Evolutionary conservation across 2,113 vertebrate species (phyloP).

Genomic region (Amblyornis subalaris): DNA sequence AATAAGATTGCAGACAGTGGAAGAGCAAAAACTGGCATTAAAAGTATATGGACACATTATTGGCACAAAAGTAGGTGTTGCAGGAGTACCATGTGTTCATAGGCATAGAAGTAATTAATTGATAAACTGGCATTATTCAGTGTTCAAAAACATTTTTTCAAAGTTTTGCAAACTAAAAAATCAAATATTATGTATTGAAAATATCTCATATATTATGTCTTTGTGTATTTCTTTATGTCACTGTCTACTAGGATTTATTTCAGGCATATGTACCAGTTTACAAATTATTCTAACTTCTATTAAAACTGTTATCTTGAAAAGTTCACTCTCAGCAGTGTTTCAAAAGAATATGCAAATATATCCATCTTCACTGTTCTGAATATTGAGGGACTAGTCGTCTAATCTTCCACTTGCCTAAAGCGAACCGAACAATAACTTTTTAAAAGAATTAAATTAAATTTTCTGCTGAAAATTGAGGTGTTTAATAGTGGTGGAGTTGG

Average conservation of each 20-base stretch:
- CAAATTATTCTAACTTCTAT: not conserved
- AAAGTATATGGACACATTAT: not conserved
- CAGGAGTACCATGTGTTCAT: not conserved
- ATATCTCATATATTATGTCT: not conserved
- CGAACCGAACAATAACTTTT: not conserved
- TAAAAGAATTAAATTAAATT: conserved; percentile 12
- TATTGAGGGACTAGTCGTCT: not conserved
- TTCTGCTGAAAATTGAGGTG: not conserved
- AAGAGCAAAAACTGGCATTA: not conserved
- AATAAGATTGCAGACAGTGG: not conserved
- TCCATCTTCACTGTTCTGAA: not conserved
- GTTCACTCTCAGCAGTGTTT: not conserved
- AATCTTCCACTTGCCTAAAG: not conserved
- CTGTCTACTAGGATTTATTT: not conserved
- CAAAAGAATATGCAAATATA: conserved; percentile 24
- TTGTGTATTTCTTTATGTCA: not conserved
- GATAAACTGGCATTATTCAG: not conserved
- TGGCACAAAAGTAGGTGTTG: not conserved
- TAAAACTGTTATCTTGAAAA: not conserved
- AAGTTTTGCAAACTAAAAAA: not conserved
- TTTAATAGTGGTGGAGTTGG: not conserved
- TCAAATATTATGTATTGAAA: not conserved
- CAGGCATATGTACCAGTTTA: not conserved
- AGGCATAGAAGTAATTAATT: not conserved
- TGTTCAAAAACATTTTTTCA: not conserved